Evolutionary conservation across 2,113 vertebrate species (phyloP), one percentile per base, ranked within the genome.

Genomic region (Centropus unirufus): DNA sequence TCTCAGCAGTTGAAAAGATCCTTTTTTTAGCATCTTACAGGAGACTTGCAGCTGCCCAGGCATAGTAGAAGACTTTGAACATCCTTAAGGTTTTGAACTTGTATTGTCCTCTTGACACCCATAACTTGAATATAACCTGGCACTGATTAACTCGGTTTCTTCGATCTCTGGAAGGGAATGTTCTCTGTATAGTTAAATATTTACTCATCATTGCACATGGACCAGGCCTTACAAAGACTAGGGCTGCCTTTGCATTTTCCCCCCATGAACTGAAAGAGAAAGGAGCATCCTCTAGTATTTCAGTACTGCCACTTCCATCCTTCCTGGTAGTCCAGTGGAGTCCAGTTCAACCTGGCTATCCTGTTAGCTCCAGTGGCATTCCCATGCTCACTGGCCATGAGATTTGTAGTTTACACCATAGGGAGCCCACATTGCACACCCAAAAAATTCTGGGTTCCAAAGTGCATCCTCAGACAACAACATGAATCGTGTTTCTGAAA

Each of bases 171-270:
- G 78, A 91, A 97, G 82, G 29, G 67, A 96, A 97, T 95, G 96
- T 97, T 95, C 95, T 94, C 89, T 69, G 42, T 80, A 40, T 40
- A 74, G 96, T 97, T 97, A 97, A 97, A 97, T 87, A 97, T 97
- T 97, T 93, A 96, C 97, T 89, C 61, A 58, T 49, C 54, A 6
- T 44, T 94, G 46, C 24, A 2, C 76, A 57, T 19, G 26, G 92
- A 93, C 85, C 69, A 89, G 79, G 89, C 40, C 44, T 83, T 94
- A 77, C 66, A 93, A 81, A 73, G 22, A 46, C 61, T 47, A 36
- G 24, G 18, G 47, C 24, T 72, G 67, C 62, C 51, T 91, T 83
- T 87, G 44, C 54, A 52, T 96, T 94, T 86, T 92, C 74, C 78
- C 44, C 19, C 30, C 26, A 30, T 59, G 46, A 79, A 59, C 1